A percentile compares a stretch with the other conserved stretches of the same genome.
Evolutionary conservation across 2,888 invertebrate genomes (phyloP).

Genomic region (Eulithis prunata): DNA sequence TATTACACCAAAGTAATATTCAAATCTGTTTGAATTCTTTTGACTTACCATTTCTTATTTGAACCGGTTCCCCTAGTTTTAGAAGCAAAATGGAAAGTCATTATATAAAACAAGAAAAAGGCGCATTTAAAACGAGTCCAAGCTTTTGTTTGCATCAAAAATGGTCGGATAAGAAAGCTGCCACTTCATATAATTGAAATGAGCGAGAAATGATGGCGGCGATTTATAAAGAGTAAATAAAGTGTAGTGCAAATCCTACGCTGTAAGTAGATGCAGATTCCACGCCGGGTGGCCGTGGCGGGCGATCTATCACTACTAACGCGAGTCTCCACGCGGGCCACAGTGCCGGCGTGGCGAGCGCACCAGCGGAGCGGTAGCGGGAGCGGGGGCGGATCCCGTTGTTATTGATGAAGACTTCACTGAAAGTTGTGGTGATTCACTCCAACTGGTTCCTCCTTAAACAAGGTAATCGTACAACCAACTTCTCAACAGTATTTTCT

Average conservation of each 20-base stretch:
- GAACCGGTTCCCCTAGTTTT: not conserved
- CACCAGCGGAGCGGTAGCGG: conserved; percentile 7
- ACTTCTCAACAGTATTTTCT: too few species aligned
- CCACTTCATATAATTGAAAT: conserved; percentile 44
- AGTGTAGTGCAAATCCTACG: conserved; percentile 65
- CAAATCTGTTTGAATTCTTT: not conserved
- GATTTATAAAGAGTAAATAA: conserved; percentile 66
- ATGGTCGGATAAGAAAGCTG: conserved; percentile 29
- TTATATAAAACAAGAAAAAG: conserved; percentile 20
- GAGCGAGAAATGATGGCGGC: conserved; percentile 49
- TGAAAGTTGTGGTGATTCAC: too few species aligned
- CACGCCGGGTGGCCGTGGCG: conserved; percentile 66
- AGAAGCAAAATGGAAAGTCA: conserved; percentile 3
- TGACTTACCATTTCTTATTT: not conserved
- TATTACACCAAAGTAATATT: not conserved
- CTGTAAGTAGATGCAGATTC: conserved; percentile 71
- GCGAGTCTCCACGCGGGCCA: conserved; percentile 27
- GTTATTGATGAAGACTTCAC: too few species aligned
- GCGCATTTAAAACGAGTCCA: conserved; percentile 13
- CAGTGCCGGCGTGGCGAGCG: conserved; percentile 22
- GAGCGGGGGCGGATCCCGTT: not conserved
- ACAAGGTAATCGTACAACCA: too few species aligned
- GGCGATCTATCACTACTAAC: conserved; percentile 67
- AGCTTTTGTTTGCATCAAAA: conserved; percentile 31
- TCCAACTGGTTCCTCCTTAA: too few species aligned